These are phyloP conservation scores for Temnothorax rugatulus DNA, from an alignment of 2,888 invertebrate genomes.

Conservation along the genomic window DNA sequence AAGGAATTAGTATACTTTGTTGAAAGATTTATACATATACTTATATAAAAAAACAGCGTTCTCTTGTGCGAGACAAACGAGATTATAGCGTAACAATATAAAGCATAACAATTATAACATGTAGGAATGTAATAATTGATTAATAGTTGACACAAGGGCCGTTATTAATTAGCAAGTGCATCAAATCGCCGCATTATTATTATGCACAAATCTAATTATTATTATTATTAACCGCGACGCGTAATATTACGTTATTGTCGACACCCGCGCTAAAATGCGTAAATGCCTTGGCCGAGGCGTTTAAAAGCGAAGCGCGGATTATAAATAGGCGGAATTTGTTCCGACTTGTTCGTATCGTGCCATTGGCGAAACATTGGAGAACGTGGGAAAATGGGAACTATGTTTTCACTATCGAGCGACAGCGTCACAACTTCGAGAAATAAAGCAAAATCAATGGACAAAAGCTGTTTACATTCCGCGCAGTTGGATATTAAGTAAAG, in stretches of 20 bases:
- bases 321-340: constrained; percentile 54
- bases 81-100: background rate
- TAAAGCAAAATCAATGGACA: constrained; percentile 1
- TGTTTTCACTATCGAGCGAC: background rate
- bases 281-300: constrained; percentile 12
- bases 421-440: background rate
- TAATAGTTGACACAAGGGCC: background rate
- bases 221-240: background rate
- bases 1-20: background rate
- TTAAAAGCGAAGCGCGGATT: constrained; percentile 26
- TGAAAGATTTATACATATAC: background rate
- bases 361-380: constrained; percentile 2
- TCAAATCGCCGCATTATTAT: background rate
- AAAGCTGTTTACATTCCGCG: background rate
- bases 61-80: background rate
- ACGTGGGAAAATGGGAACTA: constrained; percentile 17
- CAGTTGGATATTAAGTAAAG: background rate
- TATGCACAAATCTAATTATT: background rate
- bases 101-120: background rate
- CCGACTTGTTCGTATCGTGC: background rate
- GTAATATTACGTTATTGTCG: background rate
- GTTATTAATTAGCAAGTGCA: background rate
- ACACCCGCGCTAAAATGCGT: background rate
- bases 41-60: background rate
- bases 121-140: background rate